Evolutionary conservation across 2,888 invertebrate species (phyloP).

Genomic region (Periphyllus acericola): DNA sequence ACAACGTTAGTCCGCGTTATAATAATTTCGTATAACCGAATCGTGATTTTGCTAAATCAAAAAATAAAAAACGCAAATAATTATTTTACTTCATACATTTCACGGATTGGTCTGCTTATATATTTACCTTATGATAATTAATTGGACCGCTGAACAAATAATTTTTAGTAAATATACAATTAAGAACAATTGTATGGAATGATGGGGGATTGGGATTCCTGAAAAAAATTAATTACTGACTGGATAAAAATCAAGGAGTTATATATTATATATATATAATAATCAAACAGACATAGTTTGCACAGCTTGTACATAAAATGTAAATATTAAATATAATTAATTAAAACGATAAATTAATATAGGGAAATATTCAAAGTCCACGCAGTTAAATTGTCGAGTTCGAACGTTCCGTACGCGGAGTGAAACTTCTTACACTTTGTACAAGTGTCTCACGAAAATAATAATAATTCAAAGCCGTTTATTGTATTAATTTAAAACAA

Average conservation of each 20-base stretch:
- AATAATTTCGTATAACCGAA: background rate
- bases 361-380: background rate
- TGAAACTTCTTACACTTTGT: conserved; percentile 2
- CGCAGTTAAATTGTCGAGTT: background rate
- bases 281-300: background rate
- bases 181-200: background rate
- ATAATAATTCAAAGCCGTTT: background rate
- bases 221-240: background rate
- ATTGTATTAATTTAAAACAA: conserved; percentile 2
- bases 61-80: background rate
- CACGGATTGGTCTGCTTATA: background rate
- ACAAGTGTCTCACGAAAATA: conserved; percentile 7
- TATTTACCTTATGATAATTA: background rate
- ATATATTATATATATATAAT: no score
- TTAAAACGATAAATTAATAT: background rate
- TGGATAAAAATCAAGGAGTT: background rate
- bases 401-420: background rate
- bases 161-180: background rate
- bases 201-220: background rate
- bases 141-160: background rate
- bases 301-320: background rate
- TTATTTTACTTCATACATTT: background rate
- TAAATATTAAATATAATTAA: background rate
- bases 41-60: background rate
- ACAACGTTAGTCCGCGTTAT: no score